A percentile compares a stretch with the other conserved stretches of the same genome.
Conservation (phyloP, 2,797 vertebrate genomes). For the Sebastes itinus region DNA sequence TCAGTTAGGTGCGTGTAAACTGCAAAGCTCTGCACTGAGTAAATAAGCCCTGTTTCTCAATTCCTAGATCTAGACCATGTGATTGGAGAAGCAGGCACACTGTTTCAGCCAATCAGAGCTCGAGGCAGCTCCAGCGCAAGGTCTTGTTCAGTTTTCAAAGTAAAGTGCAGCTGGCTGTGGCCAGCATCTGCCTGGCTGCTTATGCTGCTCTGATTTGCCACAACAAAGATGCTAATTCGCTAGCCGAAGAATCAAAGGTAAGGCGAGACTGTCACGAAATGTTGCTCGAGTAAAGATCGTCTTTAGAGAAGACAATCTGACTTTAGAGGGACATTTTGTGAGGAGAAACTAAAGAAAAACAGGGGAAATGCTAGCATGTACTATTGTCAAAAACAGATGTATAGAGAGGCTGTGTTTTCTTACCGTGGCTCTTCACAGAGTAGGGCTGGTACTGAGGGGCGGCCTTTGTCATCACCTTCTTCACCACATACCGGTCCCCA, state of each 20-base stretch:
- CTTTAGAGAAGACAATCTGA: neutral
- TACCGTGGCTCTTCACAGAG: constrained; percentile 92
- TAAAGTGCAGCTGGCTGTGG: constrained; percentile 33
- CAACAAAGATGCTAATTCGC: constrained; percentile 8
- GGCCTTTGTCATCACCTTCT: constrained; percentile 86
- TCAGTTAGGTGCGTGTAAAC: neutral
- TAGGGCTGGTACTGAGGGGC: constrained; percentile 85
- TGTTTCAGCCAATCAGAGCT: constrained; percentile 69
- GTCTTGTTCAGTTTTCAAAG: constrained; percentile 58
- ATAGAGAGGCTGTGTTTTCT: constrained; percentile 56
- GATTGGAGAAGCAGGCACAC: constrained; percentile 49
- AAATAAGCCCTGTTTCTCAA: neutral
- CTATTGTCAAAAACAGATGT: neutral
- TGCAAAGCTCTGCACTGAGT: neutral
- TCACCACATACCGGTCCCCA: constrained; percentile 89
- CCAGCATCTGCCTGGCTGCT: constrained; percentile 21
- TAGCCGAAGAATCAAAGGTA: constrained; percentile 7
- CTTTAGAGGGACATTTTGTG: neutral
- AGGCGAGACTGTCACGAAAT: neutral
- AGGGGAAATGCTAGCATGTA: neutral
- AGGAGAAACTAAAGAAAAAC: neutral
- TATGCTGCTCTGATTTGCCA: neutral
- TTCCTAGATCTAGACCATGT: neutral
- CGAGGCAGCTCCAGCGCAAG: constrained; percentile 3
- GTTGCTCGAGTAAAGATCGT: neutral